Conservation (phyloP, 2,113 vertebrate species). For the Oxyruncus cristatus region DNA sequence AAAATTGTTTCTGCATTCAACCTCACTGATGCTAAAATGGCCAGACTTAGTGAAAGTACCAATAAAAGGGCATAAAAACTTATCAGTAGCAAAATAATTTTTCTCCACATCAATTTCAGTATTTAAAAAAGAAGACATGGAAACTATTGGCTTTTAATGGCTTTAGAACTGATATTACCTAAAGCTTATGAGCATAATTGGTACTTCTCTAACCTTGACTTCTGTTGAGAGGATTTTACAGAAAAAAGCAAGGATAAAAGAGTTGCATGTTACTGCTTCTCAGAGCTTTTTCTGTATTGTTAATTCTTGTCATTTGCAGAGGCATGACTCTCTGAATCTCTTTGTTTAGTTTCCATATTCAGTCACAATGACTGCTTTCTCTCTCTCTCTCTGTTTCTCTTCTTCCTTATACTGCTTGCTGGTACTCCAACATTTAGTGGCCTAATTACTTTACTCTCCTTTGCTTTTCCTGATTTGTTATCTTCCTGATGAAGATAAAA, state of each 20-base stretch:
- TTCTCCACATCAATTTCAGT: neutral
- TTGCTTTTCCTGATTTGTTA: neutral
- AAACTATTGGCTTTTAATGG: neutral
- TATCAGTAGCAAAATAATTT: neutral
- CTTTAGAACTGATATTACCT: neutral
- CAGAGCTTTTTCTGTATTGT: neutral
- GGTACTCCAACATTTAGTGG: neutral
- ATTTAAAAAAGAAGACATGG: neutral
- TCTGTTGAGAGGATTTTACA: neutral
- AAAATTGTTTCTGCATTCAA: neutral
- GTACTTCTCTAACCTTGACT: neutral
- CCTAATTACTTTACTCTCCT: neutral
- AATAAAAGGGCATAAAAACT: neutral
- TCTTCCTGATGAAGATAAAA: neutral
- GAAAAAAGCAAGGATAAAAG: neutral
- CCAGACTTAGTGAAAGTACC: neutral
- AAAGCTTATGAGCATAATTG: neutral
- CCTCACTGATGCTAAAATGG: neutral
- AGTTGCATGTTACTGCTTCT: neutral
- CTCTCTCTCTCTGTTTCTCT: neutral
- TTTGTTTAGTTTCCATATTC: neutral
- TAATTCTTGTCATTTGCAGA: neutral
- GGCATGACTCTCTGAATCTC: neutral
- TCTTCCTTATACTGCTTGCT: neutral
- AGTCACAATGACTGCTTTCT: neutral